A percentile compares a stretch with the other conserved stretches of the same genome.
phyloP scores from a whole-genome alignment of 2,888 invertebrate species.

The Dynastes tityus region DNA sequence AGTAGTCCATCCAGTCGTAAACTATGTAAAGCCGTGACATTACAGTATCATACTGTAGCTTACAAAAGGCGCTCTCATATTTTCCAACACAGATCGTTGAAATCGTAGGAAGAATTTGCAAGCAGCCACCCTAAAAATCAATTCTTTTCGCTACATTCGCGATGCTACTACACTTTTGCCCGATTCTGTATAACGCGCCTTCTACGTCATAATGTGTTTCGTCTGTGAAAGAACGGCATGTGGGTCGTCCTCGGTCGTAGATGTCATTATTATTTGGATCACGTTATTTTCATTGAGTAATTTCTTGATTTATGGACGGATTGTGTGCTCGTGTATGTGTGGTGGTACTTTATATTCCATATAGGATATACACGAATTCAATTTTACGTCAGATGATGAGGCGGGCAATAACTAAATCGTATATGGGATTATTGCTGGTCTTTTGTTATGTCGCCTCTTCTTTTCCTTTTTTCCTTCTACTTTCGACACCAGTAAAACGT shows the following conservation, averaged over 20 bases:
- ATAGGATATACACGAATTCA: conserved; percentile 4
- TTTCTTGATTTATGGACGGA: conserved; percentile 38
- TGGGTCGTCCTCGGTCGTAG: conserved; percentile 11
- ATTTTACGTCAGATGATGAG: conserved; percentile 21
- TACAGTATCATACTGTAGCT: too few species aligned
- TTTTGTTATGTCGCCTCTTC: background rate
- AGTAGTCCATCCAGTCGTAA: too few species aligned
- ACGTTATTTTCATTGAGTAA: conserved; percentile 46
- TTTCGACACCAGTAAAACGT: too few species aligned
- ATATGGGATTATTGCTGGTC: background rate
- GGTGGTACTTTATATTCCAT: conserved; percentile 20
- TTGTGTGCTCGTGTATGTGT: conserved; percentile 4
- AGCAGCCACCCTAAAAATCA: too few species aligned
- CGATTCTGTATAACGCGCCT: background rate
- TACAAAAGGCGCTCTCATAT: too few species aligned
- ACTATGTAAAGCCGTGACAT: too few species aligned
- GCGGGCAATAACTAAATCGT: background rate
- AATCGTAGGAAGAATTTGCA: too few species aligned
- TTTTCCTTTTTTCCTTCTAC: background rate
- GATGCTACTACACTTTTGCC: background rate
- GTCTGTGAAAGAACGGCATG: conserved; percentile 3
- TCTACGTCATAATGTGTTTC: conserved; percentile 3
- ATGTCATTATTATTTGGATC: conserved; percentile 40
- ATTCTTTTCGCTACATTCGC: background rate
- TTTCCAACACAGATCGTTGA: too few species aligned